Evolutionary conservation across 2,888 invertebrate genomes (phyloP), one percentile per base, ranked within the genome.

Genomic region (Euzophera pinguis): DNA sequence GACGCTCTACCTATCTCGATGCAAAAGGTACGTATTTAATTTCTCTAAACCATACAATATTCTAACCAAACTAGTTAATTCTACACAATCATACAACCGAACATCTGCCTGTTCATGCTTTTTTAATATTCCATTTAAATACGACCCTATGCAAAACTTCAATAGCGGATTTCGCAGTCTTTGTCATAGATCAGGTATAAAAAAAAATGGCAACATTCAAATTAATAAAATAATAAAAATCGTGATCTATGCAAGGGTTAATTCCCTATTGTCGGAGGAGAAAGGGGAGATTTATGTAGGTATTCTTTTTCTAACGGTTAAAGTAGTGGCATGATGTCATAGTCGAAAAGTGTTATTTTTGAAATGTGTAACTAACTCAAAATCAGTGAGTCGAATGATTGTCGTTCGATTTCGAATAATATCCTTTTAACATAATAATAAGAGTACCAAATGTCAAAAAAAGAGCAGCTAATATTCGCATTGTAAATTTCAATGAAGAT

Each of bases 121-220:
- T 59, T 59, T 73, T 71, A 74, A 71, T 71, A 75, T 69, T 67
- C 67, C 70, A 80, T 82, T 81, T 78, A 73, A 75, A 75, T 70
- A 67, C 65, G 56, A 69, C 81, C 85, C 78, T 87, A 89, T 88
- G 90, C 89, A 88, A 90, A 89, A 82, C 78, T 39, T 87, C 70
- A 82, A 89, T 87, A 69, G 81, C 64, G 62, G 67, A 79, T 71
- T 72, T 73, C 57, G 69, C 39, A 16, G 56, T 69, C 58, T 81
- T 86, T 87, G 84, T 87, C 66, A 75, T 73, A 75, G 71, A 75
- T 79, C 90, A 90, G 89, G 89, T 89, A 87, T 73, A 82, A 78
- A 38, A 39, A 78, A 78, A 85, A 88, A 82, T 83, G 68, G 90
- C 85, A 83, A 90, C 90, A 87, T 88, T 89, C 84, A 87, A 87